Percentiles rank a stretch among this genome's conserved stretches.
phyloP scores from a whole-genome alignment of 2,888 invertebrate genomes.

The Meandrusa payeni region DNA sequence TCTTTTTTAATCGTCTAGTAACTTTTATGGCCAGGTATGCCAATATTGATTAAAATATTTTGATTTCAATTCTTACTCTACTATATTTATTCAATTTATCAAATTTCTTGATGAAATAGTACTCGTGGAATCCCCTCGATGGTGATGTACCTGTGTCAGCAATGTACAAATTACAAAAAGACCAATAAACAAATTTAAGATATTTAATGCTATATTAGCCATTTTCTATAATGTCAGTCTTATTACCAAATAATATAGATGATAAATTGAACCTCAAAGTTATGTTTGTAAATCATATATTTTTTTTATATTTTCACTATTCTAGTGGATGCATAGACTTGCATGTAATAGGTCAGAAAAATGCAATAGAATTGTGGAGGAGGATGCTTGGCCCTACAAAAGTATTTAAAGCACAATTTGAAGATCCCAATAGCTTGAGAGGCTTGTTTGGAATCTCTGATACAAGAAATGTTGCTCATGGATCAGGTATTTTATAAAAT shows the following conservation, averaged over 20 bases:
- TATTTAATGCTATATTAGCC: no score
- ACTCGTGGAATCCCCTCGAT: no score
- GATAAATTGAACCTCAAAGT: no score
- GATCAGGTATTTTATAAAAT: slow-evolving; percentile 84
- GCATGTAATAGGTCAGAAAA: slow-evolving; percentile 87
- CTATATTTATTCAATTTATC: no score
- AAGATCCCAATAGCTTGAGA: slow-evolving; percentile 88
- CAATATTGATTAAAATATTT: no score
- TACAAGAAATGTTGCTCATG: slow-evolving; percentile 96
- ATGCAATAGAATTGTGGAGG: slow-evolving; percentile 92
- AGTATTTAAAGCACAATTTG: slow-evolving; percentile 89
- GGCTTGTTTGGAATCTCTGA: slow-evolving; percentile 94
- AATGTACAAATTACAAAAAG: no score
- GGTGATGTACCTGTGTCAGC: no score
- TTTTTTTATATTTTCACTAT: slow-evolving; percentile 15
- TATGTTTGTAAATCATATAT: slow-evolving; percentile 3
- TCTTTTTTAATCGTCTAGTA: slow-evolving; percentile 90
- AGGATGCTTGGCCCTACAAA: slow-evolving; percentile 94
- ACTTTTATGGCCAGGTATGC: slow-evolving; percentile 90
- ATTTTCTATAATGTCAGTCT: no score
- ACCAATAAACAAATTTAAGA: no score
- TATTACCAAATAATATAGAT: no score
- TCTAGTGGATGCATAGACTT: slow-evolving; percentile 91
- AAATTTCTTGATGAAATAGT: no score
- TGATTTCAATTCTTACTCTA: no score